Conservation (phyloP, 1,140 invertebrate genomes). For the Cotesia typhae region DNA sequence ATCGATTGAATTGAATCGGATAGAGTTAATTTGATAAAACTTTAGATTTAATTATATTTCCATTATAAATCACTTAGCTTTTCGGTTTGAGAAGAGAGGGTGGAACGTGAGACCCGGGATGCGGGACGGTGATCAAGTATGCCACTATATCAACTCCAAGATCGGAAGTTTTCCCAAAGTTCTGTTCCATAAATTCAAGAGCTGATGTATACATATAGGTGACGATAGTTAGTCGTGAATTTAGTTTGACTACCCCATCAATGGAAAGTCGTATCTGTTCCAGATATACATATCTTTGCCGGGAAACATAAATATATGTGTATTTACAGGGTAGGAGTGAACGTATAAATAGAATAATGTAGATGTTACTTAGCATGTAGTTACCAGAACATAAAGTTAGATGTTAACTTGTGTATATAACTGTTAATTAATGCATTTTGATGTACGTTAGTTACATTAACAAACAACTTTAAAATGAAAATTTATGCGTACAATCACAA, state of each 20-base stretch:
- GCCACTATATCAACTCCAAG: slow-evolving; percentile 7
- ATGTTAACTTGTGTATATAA: slow-evolving; percentile 5
- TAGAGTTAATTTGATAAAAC: too few relatives aligned
- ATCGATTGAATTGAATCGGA: too few relatives aligned
- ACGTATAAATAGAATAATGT: background rate
- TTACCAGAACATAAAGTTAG: background rate
- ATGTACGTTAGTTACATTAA: slow-evolving; percentile 12
- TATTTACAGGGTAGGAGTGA: background rate
- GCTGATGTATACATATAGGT: background rate
- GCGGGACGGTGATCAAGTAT: background rate
- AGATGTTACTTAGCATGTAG: background rate
- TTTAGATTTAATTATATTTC: too few relatives aligned
- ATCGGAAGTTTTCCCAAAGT: background rate
- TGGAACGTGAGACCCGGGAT: background rate
- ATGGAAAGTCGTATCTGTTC: background rate
- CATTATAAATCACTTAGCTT: background rate
- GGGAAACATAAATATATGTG: slow-evolving; percentile 7
- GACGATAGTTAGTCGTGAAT: background rate
- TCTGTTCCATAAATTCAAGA: background rate
- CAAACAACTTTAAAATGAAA: background rate
- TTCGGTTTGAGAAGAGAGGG: background rate
- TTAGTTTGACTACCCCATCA: background rate
- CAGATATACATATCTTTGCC: background rate
- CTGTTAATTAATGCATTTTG: slow-evolving; percentile 18
- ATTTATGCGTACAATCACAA: slow-evolving; percentile 11